Percentiles rank a stretch among this genome's conserved stretches.
Conservation (phyloP, 1,140 invertebrate species). For the Megalonaias nervosa region DNA sequence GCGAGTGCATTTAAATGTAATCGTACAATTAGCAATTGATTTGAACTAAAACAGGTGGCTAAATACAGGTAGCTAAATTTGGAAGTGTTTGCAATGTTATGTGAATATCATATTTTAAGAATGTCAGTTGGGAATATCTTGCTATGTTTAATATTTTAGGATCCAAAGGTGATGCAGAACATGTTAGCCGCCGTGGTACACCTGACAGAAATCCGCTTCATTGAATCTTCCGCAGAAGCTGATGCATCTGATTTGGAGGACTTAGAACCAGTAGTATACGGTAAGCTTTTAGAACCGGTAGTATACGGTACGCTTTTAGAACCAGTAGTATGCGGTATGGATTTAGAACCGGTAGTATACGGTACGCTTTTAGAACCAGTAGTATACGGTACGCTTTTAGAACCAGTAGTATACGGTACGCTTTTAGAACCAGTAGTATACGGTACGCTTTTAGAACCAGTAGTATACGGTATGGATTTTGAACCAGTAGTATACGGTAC, state of each 20-base stretch:
- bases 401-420: conserved; percentile 63
- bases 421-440: neutral
- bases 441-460: too few relatives aligned
- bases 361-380: conserved; percentile 58
- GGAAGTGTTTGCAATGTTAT: too few relatives aligned
- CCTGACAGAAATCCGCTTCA: conserved; percentile 62
- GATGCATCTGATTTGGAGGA: conserved; percentile 53
- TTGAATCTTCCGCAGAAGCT: conserved; percentile 37
- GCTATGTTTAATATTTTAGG: conserved; percentile 60
- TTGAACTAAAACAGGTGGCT: too few relatives aligned
- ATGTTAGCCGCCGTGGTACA: conserved; percentile 66
- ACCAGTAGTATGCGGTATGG: neutral
- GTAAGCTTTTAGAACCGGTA: conserved; percentile 56
- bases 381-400: conserved; percentile 6
- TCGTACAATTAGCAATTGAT: too few relatives aligned
- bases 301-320: neutral
- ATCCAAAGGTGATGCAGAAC: conserved; percentile 71
- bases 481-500: conserved; percentile 63
- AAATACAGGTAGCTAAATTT: too few relatives aligned
- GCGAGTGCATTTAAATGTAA: too few relatives aligned
- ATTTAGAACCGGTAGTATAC: conserved; percentile 45
- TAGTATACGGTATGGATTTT: too few relatives aligned
- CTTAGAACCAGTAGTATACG: conserved; percentile 43
- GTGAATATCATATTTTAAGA: too few relatives aligned
- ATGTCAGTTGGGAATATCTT: too few relatives aligned